These are phyloP conservation scores for Uromys caudimaculatus DNA, from an alignment of 2,797 vertebrate genomes.

Conservation along the genomic window DNA sequence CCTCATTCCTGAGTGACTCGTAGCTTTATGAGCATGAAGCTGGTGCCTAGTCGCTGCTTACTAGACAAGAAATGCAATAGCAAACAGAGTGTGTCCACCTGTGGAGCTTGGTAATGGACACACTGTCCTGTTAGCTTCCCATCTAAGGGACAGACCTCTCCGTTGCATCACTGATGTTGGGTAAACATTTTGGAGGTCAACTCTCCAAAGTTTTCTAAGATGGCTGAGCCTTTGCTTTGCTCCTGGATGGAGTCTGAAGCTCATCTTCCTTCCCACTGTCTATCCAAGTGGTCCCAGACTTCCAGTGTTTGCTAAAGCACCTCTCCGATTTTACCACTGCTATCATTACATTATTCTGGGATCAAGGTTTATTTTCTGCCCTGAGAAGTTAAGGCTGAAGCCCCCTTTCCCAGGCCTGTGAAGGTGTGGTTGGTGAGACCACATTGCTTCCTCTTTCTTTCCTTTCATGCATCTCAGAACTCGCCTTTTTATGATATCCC, in stretches of 20 bases:
- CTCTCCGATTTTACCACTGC: background rate
- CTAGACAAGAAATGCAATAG: background rate
- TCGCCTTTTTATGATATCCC: background rate
- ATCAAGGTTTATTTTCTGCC: background rate
- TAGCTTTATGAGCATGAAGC: background rate
- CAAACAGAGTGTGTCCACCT: background rate
- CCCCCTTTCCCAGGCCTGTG: background rate
- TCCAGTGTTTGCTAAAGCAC: background rate
- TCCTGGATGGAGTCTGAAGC: background rate
- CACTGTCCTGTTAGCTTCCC: background rate
- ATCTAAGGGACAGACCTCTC: background rate
- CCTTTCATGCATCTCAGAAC: background rate
- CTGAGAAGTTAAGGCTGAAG: background rate
- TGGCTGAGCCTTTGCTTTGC: background rate
- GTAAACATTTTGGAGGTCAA: background rate
- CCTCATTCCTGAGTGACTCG: background rate
- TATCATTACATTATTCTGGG: background rate
- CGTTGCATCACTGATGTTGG: background rate
- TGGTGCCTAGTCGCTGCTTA: background rate
- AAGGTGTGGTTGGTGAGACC: background rate
- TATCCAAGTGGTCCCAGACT: background rate
- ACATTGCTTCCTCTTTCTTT: background rate
- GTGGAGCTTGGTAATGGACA: background rate
- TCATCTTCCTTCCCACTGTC: background rate
- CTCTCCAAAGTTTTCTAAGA: background rate